These are phyloP conservation scores for Ligdia adustata DNA, from an alignment of 2,888 invertebrate genomes.

Conservation along the genomic window DNA sequence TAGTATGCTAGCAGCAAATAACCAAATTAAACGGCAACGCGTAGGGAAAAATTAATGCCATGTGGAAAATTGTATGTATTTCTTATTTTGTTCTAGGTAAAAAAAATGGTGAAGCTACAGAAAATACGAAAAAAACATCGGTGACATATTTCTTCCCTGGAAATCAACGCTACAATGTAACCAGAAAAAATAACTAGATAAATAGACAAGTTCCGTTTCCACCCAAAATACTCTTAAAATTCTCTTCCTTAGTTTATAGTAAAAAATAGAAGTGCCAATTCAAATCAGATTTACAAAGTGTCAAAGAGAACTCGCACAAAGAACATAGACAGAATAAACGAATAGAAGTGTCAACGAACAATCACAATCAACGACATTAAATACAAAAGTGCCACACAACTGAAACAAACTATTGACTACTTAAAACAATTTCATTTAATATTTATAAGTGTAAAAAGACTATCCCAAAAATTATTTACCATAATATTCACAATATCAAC, in stretches of 20 bases:
- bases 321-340: conserved; percentile 16
- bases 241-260: conserved; percentile 43
- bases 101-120: conserved; percentile 66
- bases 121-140: conserved; percentile 68
- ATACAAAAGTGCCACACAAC: conserved; percentile 16
- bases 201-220: conserved; percentile 43
- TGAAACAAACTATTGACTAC: not conserved
- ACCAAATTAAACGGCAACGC: too few relatives aligned
- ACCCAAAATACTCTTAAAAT: conserved; percentile 56
- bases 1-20: too few relatives aligned
- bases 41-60: too few relatives aligned
- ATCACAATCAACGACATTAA: conserved; percentile 21
- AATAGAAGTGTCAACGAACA: conserved; percentile 26
- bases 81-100: conserved; percentile 54
- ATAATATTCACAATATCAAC: too few relatives aligned
- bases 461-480: too few relatives aligned
- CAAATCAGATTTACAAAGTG: conserved; percentile 15
- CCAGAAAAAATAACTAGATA: conserved; percentile 45
- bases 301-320: not conserved
- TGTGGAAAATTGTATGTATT: too few relatives aligned
- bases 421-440: not conserved
- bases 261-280: conserved; percentile 19
- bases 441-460: too few relatives aligned
- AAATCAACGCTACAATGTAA: conserved; percentile 42
- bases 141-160: conserved; percentile 44